These are phyloP conservation scores for Trinorchestia longiramus DNA, from an alignment of 1,140 invertebrate species.

Conservation along the genomic window DNA sequence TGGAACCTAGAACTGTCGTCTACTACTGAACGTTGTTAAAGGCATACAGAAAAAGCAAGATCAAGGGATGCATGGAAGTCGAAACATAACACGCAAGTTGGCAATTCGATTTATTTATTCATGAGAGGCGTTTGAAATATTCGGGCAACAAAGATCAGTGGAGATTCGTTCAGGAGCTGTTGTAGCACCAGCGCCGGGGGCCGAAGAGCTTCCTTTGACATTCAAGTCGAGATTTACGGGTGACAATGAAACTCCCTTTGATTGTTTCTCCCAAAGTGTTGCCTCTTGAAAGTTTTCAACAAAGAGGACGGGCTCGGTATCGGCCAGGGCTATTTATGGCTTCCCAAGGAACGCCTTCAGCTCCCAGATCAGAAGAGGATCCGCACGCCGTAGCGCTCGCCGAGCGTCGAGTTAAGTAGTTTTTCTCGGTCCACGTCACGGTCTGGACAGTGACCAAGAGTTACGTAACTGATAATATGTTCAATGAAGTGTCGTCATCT, in stretches of 20 bases:
- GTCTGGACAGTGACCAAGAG: neutral
- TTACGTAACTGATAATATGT: neutral
- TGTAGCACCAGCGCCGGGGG: neutral
- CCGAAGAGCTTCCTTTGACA: slow-evolving; percentile 13
- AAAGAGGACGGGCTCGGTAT: slow-evolving; percentile 48
- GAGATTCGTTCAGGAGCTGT: slow-evolving; percentile 15
- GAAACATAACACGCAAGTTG: neutral
- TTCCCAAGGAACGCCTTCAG: slow-evolving; percentile 37
- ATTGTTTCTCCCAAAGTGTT: slow-evolving; percentile 54
- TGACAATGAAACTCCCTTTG: slow-evolving; percentile 52
- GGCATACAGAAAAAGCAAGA: neutral
- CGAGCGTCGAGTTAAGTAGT: neutral
- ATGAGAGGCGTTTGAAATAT: slow-evolving; percentile 17
- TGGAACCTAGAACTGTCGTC: neutral
- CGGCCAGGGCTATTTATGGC: slow-evolving; percentile 45
- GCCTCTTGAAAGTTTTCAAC: slow-evolving; percentile 49
- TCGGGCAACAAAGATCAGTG: slow-evolving; percentile 8
- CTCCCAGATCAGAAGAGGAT: neutral
- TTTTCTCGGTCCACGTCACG: neutral
- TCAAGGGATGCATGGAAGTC: neutral
- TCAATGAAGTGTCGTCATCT: neutral
- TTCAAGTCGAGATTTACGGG: slow-evolving; percentile 41
- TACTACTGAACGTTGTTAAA: neutral
- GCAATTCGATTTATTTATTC: slow-evolving; percentile 40
- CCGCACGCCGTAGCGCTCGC: neutral